Base-by-base conservation (phyloP, 2,113 vertebrate genomes). In the Dicaeum eximium region DNA sequence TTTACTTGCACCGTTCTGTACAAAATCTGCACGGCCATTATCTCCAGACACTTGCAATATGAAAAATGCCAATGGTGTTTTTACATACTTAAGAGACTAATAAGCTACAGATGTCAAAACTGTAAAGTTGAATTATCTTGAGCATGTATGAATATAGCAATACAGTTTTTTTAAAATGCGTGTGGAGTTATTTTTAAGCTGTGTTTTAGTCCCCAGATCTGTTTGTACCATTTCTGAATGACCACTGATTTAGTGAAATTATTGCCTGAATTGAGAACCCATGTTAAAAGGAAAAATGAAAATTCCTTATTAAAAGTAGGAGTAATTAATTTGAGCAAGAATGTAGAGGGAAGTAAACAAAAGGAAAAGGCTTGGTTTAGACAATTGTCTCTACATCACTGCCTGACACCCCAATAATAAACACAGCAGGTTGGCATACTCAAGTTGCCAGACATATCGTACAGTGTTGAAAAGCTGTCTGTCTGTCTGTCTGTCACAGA, bases 51-150 rank as follows among this genome's bases (percentile, higher is more conserved):
- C 51, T 88, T 93, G 75, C 92, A 96, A 92, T 95, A 94, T 96
- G 95, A 92, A 92, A 95, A 94, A 93, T 92, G 96, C 94, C 95
- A 96, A 56, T 92, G 93, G 85, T 96, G 96, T 90, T 96, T 96
- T 95, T 90, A 81, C 88, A 69, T 94, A 83, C 47, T 80, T 71
- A 30, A 67, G 74, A 93, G 79, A 71, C 92, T 93, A 95, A 92
- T 96, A 94, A 96, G 90, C 85, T 94, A 48, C 94, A 88, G 53
- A 57, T 90, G 94, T 94, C 96, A 96, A 93, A 95, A 92, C 96
- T 92, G 85, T 83, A 95, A 95, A 88, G 64, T 6, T 70, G 75
- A 86, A 77, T 77, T 86, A 88, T 89, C 54, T 79, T 53, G 64
- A 80, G 64, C 30, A 3, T 72, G 48, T 42, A 23, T 58, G 67